A percentile compares a stretch with the other conserved stretches of the same genome.
Evolutionary conservation across 2,113 vertebrate genomes (phyloP).

Genomic region (Eudyptes chrysolophus): DNA sequence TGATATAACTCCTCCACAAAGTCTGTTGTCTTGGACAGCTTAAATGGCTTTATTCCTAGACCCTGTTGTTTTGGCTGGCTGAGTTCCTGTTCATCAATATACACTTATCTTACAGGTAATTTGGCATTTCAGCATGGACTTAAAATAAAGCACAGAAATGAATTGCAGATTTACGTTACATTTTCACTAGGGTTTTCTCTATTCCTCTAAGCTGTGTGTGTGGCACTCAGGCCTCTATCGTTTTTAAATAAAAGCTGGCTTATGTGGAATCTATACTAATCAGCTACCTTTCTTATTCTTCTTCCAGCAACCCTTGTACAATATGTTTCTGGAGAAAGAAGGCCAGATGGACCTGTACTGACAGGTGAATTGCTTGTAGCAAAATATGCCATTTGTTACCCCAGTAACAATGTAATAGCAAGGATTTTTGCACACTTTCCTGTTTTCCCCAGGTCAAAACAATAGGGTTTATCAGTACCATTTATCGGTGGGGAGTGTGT

Average conservation of each 20-base stretch:
- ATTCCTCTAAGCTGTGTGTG: neutral
- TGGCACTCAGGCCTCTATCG: neutral
- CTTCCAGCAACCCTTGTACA: neutral
- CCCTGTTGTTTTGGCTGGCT: neutral
- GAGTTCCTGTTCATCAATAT: neutral
- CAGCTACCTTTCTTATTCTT: neutral
- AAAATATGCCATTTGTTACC: neutral
- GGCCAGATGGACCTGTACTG: neutral
- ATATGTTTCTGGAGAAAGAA: neutral
- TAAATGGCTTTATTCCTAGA: neutral
- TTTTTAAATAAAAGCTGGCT: neutral
- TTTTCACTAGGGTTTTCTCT: neutral
- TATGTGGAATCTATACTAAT: neutral
- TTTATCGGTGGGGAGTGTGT: neutral
- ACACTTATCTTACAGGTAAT: neutral
- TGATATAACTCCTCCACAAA: conserved; percentile 29
- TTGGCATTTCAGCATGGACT: neutral
- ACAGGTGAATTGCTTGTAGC: neutral
- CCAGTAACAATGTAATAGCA: neutral
- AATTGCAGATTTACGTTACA: neutral
- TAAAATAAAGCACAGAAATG: neutral
- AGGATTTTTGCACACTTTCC: neutral
- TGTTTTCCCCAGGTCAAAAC: neutral
- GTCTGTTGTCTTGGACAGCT: conserved; percentile 51
- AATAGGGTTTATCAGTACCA: neutral